These are phyloP conservation scores for Augiades crinisus DNA, from an alignment of 2,888 invertebrate genomes.

Conservation along the genomic window DNA sequence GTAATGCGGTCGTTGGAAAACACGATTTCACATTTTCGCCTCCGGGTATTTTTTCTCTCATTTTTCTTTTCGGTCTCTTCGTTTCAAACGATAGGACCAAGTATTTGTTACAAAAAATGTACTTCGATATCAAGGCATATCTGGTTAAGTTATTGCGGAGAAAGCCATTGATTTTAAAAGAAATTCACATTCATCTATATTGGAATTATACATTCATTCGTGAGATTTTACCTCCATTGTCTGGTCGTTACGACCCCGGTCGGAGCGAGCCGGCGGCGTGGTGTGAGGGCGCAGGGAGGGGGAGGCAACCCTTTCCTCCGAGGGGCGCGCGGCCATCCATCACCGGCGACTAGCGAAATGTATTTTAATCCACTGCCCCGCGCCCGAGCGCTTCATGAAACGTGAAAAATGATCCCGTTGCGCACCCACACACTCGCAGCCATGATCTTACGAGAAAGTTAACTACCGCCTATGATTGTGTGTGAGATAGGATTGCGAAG, in stretches of 20 bases:
- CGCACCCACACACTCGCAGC: constrained; percentile 40
- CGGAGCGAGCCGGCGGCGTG: constrained; percentile 20
- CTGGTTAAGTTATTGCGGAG: neutral
- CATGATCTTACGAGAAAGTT: constrained; percentile 24
- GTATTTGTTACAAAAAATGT: neutral
- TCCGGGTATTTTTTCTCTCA: no score
- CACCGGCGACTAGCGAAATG: constrained; percentile 72
- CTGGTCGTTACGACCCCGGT: constrained; percentile 40
- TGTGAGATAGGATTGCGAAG: constrained; percentile 33
- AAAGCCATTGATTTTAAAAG: neutral
- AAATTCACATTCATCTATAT: constrained; percentile 6
- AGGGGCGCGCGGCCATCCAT: constrained; percentile 60
- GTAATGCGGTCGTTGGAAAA: neutral
- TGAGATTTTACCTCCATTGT: constrained; percentile 41
- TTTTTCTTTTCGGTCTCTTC: neutral
- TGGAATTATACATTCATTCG: constrained; percentile 52
- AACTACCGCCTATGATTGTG: constrained; percentile 29
- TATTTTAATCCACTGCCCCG: constrained; percentile 79
- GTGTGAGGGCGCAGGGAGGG: constrained; percentile 30
- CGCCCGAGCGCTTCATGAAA: constrained; percentile 74
- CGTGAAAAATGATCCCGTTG: constrained; percentile 75
- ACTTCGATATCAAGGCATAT: neutral
- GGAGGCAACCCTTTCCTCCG: constrained; percentile 64
- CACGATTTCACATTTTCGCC: neutral
- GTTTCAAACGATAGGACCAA: neutral